Base-by-base conservation (phyloP, 2,113 vertebrate genomes). In the Ivindomyrus marchei region DNA sequence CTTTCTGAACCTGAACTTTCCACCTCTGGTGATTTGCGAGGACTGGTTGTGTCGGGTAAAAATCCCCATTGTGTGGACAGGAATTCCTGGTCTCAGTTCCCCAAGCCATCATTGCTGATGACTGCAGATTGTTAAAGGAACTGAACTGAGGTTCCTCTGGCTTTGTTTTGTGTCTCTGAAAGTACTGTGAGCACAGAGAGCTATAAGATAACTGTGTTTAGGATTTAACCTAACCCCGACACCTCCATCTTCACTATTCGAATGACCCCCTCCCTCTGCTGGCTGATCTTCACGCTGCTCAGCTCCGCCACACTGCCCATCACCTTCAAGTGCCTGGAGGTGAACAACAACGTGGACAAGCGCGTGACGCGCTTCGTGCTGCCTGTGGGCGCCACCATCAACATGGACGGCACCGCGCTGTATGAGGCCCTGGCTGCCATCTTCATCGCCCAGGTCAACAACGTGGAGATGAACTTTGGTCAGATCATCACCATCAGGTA, bases 401-500 rank as follows among this genome's bases (percentile, higher is more conserved):
- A 98, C 94, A 99, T 99, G 98, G 98, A 99, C 1, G 98, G 98
- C 87, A 99, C 98, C 0, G 98, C 98, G 85, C 94, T 99, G 52
- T 99, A 99, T 2, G 98, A 99, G 92, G 98, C 98, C 50, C 92
- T 99, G 94, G 98, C 98, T 77, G 98, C 98, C 93, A 98, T 99
- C 93, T 99, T 99, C 95, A 99, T 99, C 0, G 98, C 98, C 89
- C 98, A 99, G 92, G 97, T 99, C 92, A 99, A 99, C 94, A 97
- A 97, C 92, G 97, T 96, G 87, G 97, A 97, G 9, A 96, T 99
- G 90, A 98, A 97, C 93, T 98, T 99, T 52, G 98, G 98, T 31
- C 98, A 99, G 94, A 98, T 99, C 95, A 97, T 99, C 92, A 99
- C 98, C 70, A 98, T 99, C 95, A 99, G 98, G 98, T 99, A 97